Evolutionary conservation across 2,113 vertebrate species (phyloP).

Genomic region (Gallinago undulata): DNA sequence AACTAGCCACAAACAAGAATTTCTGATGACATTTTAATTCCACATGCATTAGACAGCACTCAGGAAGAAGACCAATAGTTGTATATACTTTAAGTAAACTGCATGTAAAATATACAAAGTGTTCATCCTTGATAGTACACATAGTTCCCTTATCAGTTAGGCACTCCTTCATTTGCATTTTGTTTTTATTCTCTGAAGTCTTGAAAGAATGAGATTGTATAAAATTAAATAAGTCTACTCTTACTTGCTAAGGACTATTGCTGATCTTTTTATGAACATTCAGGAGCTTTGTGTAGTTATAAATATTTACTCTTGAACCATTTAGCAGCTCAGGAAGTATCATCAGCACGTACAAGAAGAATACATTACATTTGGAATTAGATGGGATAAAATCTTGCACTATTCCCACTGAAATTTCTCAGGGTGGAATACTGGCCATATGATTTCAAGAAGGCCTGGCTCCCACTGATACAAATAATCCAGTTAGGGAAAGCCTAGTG

Average conservation of each 20-base stretch:
- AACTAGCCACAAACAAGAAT: slow-evolving; percentile 6
- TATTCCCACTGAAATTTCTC: background rate
- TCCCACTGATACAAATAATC: background rate
- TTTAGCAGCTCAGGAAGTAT: background rate
- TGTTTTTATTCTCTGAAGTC: background rate
- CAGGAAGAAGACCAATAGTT: background rate
- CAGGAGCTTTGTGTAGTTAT: background rate
- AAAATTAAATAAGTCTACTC: background rate
- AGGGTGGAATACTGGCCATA: background rate
- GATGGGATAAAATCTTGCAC: background rate
- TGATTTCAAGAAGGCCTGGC: background rate
- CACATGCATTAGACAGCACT: background rate
- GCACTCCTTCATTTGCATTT: background rate
- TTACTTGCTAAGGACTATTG: background rate
- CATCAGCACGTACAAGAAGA: background rate
- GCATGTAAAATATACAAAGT: background rate
- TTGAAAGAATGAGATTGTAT: background rate
- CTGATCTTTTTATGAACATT: background rate
- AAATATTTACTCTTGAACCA: background rate
- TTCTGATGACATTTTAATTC: background rate
- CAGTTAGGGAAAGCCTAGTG: background rate
- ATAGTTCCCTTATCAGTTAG: background rate
- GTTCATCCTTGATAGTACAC: background rate
- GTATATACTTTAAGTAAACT: background rate
- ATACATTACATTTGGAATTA: background rate